Evolutionary conservation across 2,888 invertebrate species (phyloP), one percentile per base, ranked within the genome.

Genomic region (Hypsopygia costalis): DNA sequence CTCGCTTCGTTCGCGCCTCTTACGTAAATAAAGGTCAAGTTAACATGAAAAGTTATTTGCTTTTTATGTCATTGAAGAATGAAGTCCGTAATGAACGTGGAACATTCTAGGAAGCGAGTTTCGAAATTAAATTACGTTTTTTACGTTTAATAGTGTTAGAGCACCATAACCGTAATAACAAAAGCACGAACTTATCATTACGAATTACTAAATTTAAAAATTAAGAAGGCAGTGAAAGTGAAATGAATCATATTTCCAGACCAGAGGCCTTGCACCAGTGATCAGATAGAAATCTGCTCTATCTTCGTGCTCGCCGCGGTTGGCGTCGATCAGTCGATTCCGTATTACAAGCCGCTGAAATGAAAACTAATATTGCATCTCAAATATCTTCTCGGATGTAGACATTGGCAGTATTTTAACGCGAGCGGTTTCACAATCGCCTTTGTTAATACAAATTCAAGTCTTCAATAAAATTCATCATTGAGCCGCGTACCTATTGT

Each of bases 311-410:
- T 66, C 56, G 51, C 55, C 53, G 65, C 51, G 25, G 34, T 34
- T 11, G 16, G 30, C 56, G 50, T 50, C 58, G 46, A 55, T 48
- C 55, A 45, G 51, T 52, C 58, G 62, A 76, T 75, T 75, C 69
- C 62, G 72, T 67, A 69, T 69, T 60, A 48, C 44, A 49, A 60
- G 55, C 59, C 55, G 53, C 46, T 56, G 57, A 37, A 37, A 70
- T 76, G 81, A 71, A 78, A 82, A 73, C 54, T 57, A 72, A 81
- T 81, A 80, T 70, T 64, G 62, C 55, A 62, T 73, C 71, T 81
- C 76, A 62, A 68, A 73, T 82, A 58, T 65, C 75, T 58, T 46
- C 51, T 46, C 51, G 56, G 58, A 62, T 59, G 53, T 52, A 52
- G 37, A 39, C 51, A n/a, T 49, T 46, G 45, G 43, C 49, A 43